Base-by-base conservation (phyloP, 2,113 vertebrate genomes). In the Phalacrocorax pelagicus region DNA sequence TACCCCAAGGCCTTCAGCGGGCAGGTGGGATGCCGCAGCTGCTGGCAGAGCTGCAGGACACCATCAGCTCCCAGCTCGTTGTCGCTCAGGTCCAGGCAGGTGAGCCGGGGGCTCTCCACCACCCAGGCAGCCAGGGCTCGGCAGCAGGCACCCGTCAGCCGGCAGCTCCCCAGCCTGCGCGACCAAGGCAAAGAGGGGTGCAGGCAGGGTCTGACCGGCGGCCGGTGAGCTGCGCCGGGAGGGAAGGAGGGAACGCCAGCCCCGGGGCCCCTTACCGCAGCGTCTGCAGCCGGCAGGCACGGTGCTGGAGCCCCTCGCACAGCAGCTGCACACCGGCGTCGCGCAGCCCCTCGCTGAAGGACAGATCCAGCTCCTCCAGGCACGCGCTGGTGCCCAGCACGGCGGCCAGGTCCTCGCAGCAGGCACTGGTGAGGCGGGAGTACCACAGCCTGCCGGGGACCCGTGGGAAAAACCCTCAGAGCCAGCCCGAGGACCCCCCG, bases 351-450 rank as follows among this genome's bases (percentile, higher is more conserved):
- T 95, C 55, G 0, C 36, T 96, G 90, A 89, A 95, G 77, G 94
- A 95, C 65, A 95, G 44, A 26, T 97, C 94, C 87, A 96, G 81
- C 73, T 96, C 96, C 46, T 89, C 87, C 69, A 95, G 84, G 69
- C 4, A 6, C 0, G 3, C 75, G 55, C 57, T 89, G 63, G 55
- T 54, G 51, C 18, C 3, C 72, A 96, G 80, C 59, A 40, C 27
- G 7, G 67, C 1, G 0, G 89, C 59, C 0, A 95, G 81, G 47
- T 94, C 95, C 46, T 84, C 18, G 0, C 93, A 96, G 92, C 69
- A 57, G 55, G 72, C 59, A 0, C 93, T 92, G 72, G 77, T 95
- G 58, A 96, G 71, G 12, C 8, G 14, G 40, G 92, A 81, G 38
- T 92, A 96, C 36, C 69, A 5, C 55, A 96, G 55, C 77, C 93